phyloP scores from a whole-genome alignment of 2,888 invertebrate genomes.

The Metellina segmentata region DNA sequence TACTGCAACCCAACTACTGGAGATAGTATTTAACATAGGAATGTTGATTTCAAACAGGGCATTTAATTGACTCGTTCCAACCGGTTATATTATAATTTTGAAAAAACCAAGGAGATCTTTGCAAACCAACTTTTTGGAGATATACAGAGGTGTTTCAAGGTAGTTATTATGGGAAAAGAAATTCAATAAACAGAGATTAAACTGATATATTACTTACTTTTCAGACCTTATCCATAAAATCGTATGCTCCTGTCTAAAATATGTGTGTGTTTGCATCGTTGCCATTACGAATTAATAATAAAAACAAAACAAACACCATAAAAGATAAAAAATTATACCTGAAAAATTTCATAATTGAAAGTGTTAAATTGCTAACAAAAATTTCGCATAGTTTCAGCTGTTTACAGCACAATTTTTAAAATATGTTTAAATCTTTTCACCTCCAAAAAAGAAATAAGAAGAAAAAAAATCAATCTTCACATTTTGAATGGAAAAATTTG shows the following conservation, averaged over 20 bases:
- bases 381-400: no score
- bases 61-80: constrained; percentile 33
- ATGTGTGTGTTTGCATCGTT: constrained; percentile 64
- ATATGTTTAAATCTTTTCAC: background rate
- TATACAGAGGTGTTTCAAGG: background rate
- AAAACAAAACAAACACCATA: constrained; percentile 22
- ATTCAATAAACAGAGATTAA: background rate
- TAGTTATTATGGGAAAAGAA: no score
- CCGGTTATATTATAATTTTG: constrained; percentile 16
- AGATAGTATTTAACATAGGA: constrained; percentile 15
- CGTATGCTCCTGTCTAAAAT: constrained; percentile 62
- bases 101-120: background rate
- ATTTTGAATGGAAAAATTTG: no score
- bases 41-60: constrained; percentile 25
- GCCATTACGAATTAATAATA: constrained; percentile 1
- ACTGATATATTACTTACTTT: constrained; percentile 50
- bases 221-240: constrained; percentile 64
- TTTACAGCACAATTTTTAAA: no score
- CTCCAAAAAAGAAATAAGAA: background rate
- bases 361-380: background rate
- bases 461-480: background rate
- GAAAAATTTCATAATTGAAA: background rate
- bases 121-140: no score
- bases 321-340: background rate
- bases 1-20: background rate